A percentile compares a stretch with the other conserved stretches of the same genome.
Conservation (phyloP, 2,888 invertebrate genomes). For the Thera britannica region DNA sequence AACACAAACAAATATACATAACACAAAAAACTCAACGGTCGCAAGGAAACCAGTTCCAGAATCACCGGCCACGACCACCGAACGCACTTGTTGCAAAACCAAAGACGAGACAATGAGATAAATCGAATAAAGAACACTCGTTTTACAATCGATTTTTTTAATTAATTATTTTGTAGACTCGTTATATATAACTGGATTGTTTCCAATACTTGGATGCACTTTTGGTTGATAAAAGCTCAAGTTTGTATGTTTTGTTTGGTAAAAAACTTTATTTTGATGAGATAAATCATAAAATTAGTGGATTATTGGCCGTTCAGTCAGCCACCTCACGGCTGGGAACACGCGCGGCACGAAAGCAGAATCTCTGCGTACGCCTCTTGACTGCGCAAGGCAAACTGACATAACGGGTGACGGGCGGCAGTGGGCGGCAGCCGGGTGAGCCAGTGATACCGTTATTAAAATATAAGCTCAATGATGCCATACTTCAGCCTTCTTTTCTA, state of each 20-base stretch:
- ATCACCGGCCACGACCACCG: slow-evolving; percentile 59
- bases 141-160: slow-evolving; percentile 73
- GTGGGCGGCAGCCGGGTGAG: slow-evolving; percentile 42
- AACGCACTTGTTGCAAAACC: slow-evolving; percentile 76
- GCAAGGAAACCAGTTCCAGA: slow-evolving; percentile 70
- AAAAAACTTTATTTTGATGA: slow-evolving; percentile 32
- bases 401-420: slow-evolving; percentile 49
- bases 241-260: slow-evolving; percentile 56
- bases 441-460: slow-evolving; percentile 46
- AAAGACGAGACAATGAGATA: slow-evolving; percentile 62
- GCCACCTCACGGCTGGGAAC: slow-evolving; percentile 58
- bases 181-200: slow-evolving; percentile 41
- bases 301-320: slow-evolving; percentile 64
- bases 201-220: slow-evolving; percentile 58
- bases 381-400: slow-evolving; percentile 72
- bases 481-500: slow-evolving; percentile 20
- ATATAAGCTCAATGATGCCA: slow-evolving; percentile 48
- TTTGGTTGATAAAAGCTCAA: slow-evolving; percentile 59
- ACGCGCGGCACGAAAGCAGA: slow-evolving; percentile 48
- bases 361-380: slow-evolving; percentile 57
- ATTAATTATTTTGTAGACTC: slow-evolving; percentile 52
- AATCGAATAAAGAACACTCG: slow-evolving; percentile 66
- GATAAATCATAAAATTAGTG: slow-evolving; percentile 33
- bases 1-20: slow-evolving; percentile 66
- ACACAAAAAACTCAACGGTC: slow-evolving; percentile 77